A percentile compares a stretch with the other conserved stretches of the same genome.
These are phyloP conservation scores for Chaenodraco wilsoni DNA, from an alignment of 2,797 vertebrate genomes.

Conservation along the genomic window DNA sequence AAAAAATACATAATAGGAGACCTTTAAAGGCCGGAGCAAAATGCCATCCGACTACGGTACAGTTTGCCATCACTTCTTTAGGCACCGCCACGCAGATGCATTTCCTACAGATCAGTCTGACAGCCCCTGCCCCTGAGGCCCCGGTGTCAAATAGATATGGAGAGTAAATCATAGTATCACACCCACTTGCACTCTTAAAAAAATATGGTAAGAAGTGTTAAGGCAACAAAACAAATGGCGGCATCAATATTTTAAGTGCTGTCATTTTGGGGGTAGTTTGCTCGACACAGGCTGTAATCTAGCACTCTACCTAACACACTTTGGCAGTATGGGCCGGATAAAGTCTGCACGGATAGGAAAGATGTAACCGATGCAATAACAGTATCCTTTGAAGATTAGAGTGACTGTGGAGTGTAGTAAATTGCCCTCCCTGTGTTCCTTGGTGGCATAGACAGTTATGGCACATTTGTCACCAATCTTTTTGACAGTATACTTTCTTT, in stretches of 20 bases:
- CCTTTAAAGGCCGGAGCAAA: conserved; percentile 35
- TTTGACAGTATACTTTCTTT: conserved; percentile 52
- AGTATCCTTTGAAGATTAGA: conserved; percentile 74
- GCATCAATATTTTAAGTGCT: conserved; percentile 53
- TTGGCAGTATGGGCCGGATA: conserved; percentile 48
- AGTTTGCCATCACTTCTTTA: conserved; percentile 15
- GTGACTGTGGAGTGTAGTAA: conserved; percentile 66
- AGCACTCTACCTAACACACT: conserved; percentile 61
- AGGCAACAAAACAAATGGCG: conserved; percentile 42
- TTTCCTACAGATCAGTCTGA: conserved; percentile 32
- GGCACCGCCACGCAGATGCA: conserved; percentile 19
- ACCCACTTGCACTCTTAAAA: background rate
- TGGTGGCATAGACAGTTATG: conserved; percentile 47
- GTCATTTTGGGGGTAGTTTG: conserved; percentile 24
- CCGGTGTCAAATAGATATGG: conserved; percentile 24
- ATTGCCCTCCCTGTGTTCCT: conserved; percentile 66
- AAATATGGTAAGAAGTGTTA: conserved; percentile 16
- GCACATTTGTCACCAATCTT: conserved; percentile 60
- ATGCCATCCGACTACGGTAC: background rate
- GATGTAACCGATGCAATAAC: conserved; percentile 53
- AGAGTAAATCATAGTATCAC: conserved; percentile 39
- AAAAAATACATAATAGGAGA: too few relatives aligned
- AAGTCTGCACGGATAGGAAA: conserved; percentile 28
- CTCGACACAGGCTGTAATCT: conserved; percentile 61
- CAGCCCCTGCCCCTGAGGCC: conserved; percentile 31